Conservation (phyloP, 2,888 invertebrate species). For the Oligia strigilis region DNA sequence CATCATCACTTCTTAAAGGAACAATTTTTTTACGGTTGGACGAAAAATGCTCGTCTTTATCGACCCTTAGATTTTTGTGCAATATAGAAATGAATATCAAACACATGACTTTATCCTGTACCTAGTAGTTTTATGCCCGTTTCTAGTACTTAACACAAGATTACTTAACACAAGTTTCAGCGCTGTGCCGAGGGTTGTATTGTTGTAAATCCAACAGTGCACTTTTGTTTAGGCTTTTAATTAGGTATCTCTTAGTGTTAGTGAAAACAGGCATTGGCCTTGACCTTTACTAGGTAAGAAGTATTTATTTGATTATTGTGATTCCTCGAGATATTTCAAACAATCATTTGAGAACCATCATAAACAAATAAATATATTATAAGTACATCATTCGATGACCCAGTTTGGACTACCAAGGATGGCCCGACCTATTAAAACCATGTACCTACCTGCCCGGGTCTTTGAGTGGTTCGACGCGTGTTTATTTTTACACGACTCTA, state of each 20-base stretch:
- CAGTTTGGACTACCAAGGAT: conserved; percentile 13
- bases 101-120: too few relatives aligned
- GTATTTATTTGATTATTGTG: background rate
- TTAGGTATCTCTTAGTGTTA: background rate
- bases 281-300: background rate
- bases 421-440: conserved; percentile 22
- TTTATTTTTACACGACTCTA: conserved; percentile 9
- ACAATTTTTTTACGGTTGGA: too few relatives aligned
- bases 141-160: background rate
- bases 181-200: background rate
- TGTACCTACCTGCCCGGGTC: background rate
- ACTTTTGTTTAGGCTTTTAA: background rate
- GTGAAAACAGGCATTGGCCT: background rate
- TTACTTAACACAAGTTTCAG: background rate
- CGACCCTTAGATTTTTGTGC: too few relatives aligned
- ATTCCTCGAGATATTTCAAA: background rate
- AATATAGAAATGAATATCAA: too few relatives aligned
- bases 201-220: background rate
- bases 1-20: too few relatives aligned
- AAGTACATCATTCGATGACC: conserved; percentile 6
- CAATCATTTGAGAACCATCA: background rate
- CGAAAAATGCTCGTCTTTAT: too few relatives aligned
- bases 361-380: background rate
- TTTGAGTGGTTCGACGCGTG: conserved; percentile 3
- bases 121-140: background rate